phyloP scores from a whole-genome alignment of 2,888 invertebrate genomes.

The Linnaemya tessellans region DNA sequence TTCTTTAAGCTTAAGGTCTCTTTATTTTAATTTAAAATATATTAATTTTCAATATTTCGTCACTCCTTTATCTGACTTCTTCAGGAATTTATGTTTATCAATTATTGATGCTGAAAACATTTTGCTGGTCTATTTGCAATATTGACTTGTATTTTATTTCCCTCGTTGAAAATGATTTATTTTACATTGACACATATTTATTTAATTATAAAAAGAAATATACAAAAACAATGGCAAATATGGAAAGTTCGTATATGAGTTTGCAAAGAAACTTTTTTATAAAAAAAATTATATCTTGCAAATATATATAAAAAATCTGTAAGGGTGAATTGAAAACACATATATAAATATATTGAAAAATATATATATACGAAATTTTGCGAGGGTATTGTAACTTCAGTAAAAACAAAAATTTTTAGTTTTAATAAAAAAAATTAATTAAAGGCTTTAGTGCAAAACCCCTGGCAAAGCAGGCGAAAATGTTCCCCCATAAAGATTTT shows the following conservation, averaged over 20 bases:
- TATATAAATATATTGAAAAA: background rate
- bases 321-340: background rate
- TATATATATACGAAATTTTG: too few relatives aligned
- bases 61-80: too few relatives aligned
- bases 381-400: too few relatives aligned
- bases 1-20: too few relatives aligned
- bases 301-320: background rate
- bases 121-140: background rate
- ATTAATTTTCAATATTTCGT: too few relatives aligned
- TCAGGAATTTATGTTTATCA: background rate
- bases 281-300: background rate
- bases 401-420: too few relatives aligned
- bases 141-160: background rate
- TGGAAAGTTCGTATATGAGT: background rate
- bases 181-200: background rate
- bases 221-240: background rate
- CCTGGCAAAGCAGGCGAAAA: too few relatives aligned
- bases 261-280: background rate
- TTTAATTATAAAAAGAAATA: conserved; percentile 6
- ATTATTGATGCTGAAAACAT: background rate
- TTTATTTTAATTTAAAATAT: too few relatives aligned
- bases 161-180: background rate
- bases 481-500: too few relatives aligned
- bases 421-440: too few relatives aligned
- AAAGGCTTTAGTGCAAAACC: too few relatives aligned